Evolutionary conservation across 2,888 invertebrate species (phyloP).

Genomic region (Lasioglossum morio): DNA sequence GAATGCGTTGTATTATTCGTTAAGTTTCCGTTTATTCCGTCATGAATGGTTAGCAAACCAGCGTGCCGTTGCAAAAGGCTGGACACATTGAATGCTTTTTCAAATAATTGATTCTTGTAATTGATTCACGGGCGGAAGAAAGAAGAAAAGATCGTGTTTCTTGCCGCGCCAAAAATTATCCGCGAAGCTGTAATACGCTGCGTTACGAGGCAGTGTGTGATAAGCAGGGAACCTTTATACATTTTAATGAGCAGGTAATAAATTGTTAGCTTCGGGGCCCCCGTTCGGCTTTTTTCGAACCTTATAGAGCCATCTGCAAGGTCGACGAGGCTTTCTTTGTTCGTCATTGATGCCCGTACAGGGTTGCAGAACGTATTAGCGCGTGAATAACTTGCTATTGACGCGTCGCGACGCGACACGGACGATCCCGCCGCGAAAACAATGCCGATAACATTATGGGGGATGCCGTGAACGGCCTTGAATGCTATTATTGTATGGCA

Average conservation of each 20-base stretch:
- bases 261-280: conserved; percentile 41
- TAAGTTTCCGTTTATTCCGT: neutral
- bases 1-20: neutral
- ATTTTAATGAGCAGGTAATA: conserved; percentile 61
- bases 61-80: neutral
- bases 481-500: neutral
- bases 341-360: conserved; percentile 39
- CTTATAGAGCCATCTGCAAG: conserved; percentile 57
- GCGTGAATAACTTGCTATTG: conserved; percentile 27
- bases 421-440: conserved; percentile 10
- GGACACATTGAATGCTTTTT: neutral
- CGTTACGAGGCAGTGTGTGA: conserved; percentile 31
- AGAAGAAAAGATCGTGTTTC: neutral
- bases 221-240: conserved; percentile 57
- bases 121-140: neutral
- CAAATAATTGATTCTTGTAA: conserved; percentile 10
- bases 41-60: neutral
- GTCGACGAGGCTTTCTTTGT: conserved; percentile 50
- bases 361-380: conserved; percentile 34
- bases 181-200: conserved; percentile 4
- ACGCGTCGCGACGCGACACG: neutral
- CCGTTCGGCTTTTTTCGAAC: conserved; percentile 46
- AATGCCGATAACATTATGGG: neutral
- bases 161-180: conserved; percentile 16
- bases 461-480: neutral